phyloP scores from a whole-genome alignment of 2,888 invertebrate species.

The Lithosia quadra region DNA sequence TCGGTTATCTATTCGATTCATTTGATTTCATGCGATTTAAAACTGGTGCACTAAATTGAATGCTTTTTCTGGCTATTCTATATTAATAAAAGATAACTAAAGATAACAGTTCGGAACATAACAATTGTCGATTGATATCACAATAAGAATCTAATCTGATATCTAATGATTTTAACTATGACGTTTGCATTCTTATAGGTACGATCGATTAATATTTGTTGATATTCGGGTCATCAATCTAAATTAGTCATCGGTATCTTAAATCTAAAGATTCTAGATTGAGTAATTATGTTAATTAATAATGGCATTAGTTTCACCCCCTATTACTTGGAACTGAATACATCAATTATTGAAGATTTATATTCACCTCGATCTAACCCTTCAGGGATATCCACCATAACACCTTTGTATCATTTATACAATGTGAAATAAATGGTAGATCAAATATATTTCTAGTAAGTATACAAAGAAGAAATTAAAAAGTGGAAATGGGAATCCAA shows the following conservation, averaged over 20 bases:
- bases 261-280: not conserved
- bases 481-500: too few species aligned
- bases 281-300: conserved; percentile 3
- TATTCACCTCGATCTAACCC: not conserved
- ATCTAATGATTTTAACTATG: not conserved
- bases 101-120: not conserved
- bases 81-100: too few species aligned
- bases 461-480: too few species aligned
- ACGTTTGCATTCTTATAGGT: not conserved
- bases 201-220: not conserved
- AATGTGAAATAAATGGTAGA: too few species aligned
- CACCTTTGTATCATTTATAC: too few species aligned
- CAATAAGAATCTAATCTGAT: not conserved
- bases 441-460: too few species aligned
- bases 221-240: not conserved
- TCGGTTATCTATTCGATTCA: too few species aligned
- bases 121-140: not conserved
- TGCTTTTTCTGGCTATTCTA: too few species aligned
- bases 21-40: too few species aligned
- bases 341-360: not conserved
- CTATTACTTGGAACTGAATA: not conserved
- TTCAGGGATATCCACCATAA: too few species aligned
- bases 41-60: too few species aligned
- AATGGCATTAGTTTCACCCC: not conserved
- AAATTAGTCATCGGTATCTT: not conserved